phyloP scores from a whole-genome alignment of 2,888 invertebrate genomes.

The Pristionchus fissidentatus region DNA sequence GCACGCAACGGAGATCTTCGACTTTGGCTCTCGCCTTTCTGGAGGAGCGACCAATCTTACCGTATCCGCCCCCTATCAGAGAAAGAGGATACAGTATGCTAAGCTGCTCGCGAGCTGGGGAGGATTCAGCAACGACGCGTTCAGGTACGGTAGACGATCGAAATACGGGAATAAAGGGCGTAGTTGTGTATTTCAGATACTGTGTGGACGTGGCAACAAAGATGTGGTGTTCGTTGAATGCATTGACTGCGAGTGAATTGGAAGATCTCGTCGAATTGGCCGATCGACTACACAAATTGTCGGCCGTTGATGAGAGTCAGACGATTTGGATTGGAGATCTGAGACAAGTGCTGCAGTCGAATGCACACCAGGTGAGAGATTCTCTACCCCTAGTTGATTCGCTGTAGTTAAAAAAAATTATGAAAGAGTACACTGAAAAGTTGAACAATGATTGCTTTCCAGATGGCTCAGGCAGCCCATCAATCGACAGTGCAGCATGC shows the following conservation, averaged over 20 bases:
- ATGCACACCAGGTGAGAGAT: too few relatives aligned
- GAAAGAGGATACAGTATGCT: slow-evolving; percentile 66
- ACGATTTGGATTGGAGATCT: slow-evolving; percentile 60
- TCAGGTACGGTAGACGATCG: slow-evolving; percentile 50
- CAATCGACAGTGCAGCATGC: too few relatives aligned
- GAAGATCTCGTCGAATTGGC: slow-evolving; percentile 64
- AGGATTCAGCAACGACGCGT: slow-evolving; percentile 66
- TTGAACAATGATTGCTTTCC: too few relatives aligned
- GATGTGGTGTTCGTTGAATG: slow-evolving; percentile 54
- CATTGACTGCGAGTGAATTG: slow-evolving; percentile 53
- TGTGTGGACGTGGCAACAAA: slow-evolving; percentile 59
- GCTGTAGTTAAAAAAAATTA: too few relatives aligned
- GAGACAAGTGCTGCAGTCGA: slow-evolving; percentile 53
- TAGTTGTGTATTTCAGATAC: slow-evolving; percentile 55
- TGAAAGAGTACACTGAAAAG: too few relatives aligned
- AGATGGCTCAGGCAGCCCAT: too few relatives aligned
- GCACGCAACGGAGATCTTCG: slow-evolving; percentile 74
- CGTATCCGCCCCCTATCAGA: slow-evolving; percentile 62
- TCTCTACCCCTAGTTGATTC: too few relatives aligned
- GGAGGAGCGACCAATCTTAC: slow-evolving; percentile 57
- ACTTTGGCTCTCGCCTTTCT: slow-evolving; percentile 66
- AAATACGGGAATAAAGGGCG: too few relatives aligned
- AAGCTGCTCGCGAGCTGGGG: slow-evolving; percentile 67
- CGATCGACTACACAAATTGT: slow-evolving; percentile 57
- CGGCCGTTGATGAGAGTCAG: slow-evolving; percentile 54